Evolutionary conservation across 2,888 invertebrate genomes (phyloP).

Genomic region (Silvanus unidentatus): DNA sequence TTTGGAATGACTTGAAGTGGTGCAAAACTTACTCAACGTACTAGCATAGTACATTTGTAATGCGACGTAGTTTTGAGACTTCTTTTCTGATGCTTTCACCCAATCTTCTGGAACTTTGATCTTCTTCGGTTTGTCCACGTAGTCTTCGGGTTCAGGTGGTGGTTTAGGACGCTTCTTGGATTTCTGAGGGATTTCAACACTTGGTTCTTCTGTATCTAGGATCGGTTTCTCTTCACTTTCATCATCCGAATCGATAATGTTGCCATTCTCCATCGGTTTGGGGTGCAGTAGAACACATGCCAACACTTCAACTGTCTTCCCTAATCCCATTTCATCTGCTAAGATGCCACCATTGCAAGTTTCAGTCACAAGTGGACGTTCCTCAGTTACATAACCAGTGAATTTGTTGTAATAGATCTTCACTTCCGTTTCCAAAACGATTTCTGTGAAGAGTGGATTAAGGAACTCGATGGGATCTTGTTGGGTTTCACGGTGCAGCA

Average conservation of each 20-base stretch:
- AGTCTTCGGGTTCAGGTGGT: not conserved
- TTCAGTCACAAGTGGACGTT: conserved; percentile 36
- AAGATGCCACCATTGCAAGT: conserved; percentile 60
- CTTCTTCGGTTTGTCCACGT: conserved; percentile 22
- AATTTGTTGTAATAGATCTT: conserved; percentile 44
- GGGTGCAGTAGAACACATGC: conserved; percentile 58
- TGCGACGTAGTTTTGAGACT: conserved; percentile 28
- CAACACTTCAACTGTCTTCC: conserved; percentile 73
- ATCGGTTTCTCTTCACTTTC: conserved; percentile 11
- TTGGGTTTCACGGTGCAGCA: conserved; percentile 54
- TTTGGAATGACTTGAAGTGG: conserved; percentile 7
- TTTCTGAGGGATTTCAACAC: not conserved
- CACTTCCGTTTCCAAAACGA: conserved; percentile 32
- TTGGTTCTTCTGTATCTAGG: not conserved
- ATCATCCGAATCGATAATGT: conserved; percentile 5
- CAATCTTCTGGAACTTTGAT: conserved; percentile 26
- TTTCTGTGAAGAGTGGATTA: conserved; percentile 35
- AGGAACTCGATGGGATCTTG: conserved; percentile 8
- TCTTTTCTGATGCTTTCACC: conserved; percentile 25
- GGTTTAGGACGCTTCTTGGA: not conserved
- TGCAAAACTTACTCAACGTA: conserved; percentile 26
- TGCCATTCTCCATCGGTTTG: conserved; percentile 17
- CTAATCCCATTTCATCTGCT: conserved; percentile 78
- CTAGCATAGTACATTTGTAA: conserved; percentile 36
- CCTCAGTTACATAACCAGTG: conserved; percentile 43